Percentiles rank a stretch among this genome's conserved stretches.
Conservation (phyloP, 1,140 invertebrate genomes). For the Platyscapa corneri region DNA sequence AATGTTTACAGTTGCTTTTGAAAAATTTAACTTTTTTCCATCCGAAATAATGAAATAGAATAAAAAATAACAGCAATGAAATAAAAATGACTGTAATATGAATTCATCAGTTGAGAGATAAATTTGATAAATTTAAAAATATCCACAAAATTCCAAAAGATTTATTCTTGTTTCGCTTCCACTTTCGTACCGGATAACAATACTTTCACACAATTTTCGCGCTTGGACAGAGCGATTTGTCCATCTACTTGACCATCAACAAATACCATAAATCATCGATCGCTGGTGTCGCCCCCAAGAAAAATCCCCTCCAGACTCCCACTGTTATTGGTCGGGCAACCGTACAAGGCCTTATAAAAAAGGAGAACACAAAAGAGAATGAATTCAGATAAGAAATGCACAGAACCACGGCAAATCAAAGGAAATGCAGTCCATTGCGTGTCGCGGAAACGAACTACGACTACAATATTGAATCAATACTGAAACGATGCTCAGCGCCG, state of each 20-base stretch:
- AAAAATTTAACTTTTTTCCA: too few relatives aligned
- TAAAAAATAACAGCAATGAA: too few relatives aligned
- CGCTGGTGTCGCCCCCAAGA: background rate
- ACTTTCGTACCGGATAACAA: background rate
- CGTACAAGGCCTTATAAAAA: background rate
- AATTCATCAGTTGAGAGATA: background rate
- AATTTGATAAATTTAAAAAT: background rate
- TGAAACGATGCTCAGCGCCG: background rate
- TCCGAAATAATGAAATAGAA: too few relatives aligned
- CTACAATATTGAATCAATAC: background rate
- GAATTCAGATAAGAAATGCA: background rate
- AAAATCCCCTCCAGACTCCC: background rate
- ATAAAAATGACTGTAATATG: too few relatives aligned
- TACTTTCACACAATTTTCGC: background rate
- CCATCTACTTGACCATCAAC: background rate
- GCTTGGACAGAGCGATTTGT: background rate
- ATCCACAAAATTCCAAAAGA: background rate
- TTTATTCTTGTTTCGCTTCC: background rate
- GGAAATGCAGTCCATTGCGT: background rate
- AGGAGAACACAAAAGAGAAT: background rate
- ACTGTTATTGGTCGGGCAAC: background rate
- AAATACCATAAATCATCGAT: background rate
- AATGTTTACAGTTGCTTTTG: too few relatives aligned
- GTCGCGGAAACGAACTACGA: background rate
- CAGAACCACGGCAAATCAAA: background rate